These are phyloP conservation scores for Hucho hucho DNA, from an alignment of 2,113 vertebrate species.

Conservation along the genomic window DNA sequence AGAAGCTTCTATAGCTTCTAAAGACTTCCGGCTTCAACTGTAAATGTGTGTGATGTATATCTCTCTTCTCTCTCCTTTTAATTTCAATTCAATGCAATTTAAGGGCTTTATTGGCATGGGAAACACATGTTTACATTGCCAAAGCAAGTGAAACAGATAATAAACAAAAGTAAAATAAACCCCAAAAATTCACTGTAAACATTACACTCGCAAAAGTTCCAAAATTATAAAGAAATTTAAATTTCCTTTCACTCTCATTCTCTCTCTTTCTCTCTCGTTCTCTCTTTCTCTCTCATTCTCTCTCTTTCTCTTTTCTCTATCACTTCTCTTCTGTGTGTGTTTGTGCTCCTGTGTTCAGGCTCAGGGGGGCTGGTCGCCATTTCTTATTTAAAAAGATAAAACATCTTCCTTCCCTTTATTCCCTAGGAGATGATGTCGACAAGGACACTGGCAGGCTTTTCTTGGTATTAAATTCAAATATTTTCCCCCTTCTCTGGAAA, in stretches of 20 bases:
- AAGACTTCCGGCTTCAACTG: too few relatives aligned
- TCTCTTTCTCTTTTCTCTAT: slow-evolving; percentile 22
- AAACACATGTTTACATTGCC: too few relatives aligned
- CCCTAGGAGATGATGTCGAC: slow-evolving; percentile 62
- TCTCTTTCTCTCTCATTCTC: slow-evolving; percentile 16
- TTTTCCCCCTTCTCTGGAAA: slow-evolving; percentile 66
- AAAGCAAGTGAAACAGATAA: too few relatives aligned
- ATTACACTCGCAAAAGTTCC: too few relatives aligned
- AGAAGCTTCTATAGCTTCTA: too few relatives aligned
- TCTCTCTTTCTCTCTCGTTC: slow-evolving; percentile 25
- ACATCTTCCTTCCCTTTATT: slow-evolving; percentile 58
- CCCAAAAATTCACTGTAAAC: too few relatives aligned
- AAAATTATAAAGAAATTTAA: too few relatives aligned
- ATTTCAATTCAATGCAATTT: too few relatives aligned
- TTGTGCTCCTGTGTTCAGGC: slow-evolving; percentile 40
- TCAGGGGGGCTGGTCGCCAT: slow-evolving; percentile 38
- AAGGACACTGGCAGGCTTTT: slow-evolving; percentile 58
- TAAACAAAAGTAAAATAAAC: too few relatives aligned
- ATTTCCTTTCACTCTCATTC: slow-evolving; percentile 6
- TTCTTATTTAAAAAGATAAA: slow-evolving; percentile 55
- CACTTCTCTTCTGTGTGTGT: slow-evolving; percentile 29
- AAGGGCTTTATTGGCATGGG: too few relatives aligned
- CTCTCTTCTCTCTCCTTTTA: too few relatives aligned
- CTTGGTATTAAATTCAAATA: slow-evolving; percentile 56
- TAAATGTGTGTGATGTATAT: too few relatives aligned